Evolutionary conservation across 2,888 invertebrate genomes (phyloP), one percentile per base, ranked within the genome.

Genomic region (Agrotis clavis): DNA sequence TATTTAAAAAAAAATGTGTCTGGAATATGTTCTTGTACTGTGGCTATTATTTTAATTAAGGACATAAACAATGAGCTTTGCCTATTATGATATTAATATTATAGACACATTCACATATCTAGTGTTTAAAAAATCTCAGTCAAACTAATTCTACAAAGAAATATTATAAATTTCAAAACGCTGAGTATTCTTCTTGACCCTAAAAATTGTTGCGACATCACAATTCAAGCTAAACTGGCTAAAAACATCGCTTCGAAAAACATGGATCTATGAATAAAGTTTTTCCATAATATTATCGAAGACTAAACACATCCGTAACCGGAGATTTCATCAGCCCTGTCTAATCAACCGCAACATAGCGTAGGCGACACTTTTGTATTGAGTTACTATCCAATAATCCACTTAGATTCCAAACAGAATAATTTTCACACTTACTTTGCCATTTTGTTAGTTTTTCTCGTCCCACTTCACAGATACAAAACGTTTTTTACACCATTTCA

Each of bases 361-460:
- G 76, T 82, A 79, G 73, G 72, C 77, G 83, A 85, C 67, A 81
- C 80, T 68, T 67, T 67, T 69, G 83, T 87, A 83, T 89, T 75
- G 67, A 83, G 74, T 88, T 90, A 84, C 88, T 79, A 74, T 70
- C 75, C 64, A 74, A 67, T 87, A 88, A 87, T 88, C 85, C 81
- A 81, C 78, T 85, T 86, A 84, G 68, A 87, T 81, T 82, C 70
- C 50, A 82, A 74, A 77, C 48, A 80, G 83, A 74, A 81, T 73
- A 79, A 69, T 86, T 85, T 83, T 77, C 79, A 60, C 56, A 94
- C 95, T 94, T 86, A 95, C 95, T 95, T 95, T 87, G 95, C 94
- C 95, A 95, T 95, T 89, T 92, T 94, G 90, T 77, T 75, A 67
- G 74, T 54, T 84, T 83, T 77, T 75, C 68, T 82, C 71, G 48